Conservation (phyloP, 1,140 invertebrate species). For the Aphelinus certus region DNA sequence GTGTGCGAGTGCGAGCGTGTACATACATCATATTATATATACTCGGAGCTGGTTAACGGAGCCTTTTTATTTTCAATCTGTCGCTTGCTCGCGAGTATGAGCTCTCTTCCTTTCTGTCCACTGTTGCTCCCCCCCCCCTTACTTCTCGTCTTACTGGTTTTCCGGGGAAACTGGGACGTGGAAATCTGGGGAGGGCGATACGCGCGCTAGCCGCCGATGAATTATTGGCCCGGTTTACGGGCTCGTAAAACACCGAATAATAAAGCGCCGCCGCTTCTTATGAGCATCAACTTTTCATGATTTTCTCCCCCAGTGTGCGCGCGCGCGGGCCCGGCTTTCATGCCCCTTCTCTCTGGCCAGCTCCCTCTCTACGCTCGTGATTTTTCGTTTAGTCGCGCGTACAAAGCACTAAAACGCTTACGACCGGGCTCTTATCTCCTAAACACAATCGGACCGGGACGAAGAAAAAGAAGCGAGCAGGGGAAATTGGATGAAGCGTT, state of each 20-base stretch:
- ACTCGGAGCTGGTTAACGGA: slow-evolving; percentile 8
- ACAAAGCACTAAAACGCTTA: slow-evolving; percentile 12
- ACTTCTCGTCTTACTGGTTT: background rate
- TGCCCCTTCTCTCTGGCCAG: background rate
- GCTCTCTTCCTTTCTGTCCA: background rate
- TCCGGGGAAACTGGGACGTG: background rate
- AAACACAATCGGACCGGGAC: background rate
- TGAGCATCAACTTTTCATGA: slow-evolving; percentile 10
- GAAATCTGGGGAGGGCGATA: background rate
- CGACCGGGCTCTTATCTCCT: no score
- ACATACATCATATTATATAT: no score
- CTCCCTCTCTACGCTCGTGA: no score
- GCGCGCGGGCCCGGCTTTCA: background rate
- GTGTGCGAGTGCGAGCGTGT: no score
- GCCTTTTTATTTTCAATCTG: background rate
- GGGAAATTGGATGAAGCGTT: no score
- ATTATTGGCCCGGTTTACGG: background rate
- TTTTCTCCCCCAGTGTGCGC: background rate
- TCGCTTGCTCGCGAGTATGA: background rate
- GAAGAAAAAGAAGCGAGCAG: background rate
- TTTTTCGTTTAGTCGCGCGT: no score
- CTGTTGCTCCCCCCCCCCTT: background rate
- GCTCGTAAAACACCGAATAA: background rate
- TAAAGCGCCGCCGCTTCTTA: slow-evolving; percentile 6
- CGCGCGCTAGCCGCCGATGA: slow-evolving; percentile 3